phyloP scores from a whole-genome alignment of 2,113 vertebrate genomes.

The Tursiops truncatus region DNA sequence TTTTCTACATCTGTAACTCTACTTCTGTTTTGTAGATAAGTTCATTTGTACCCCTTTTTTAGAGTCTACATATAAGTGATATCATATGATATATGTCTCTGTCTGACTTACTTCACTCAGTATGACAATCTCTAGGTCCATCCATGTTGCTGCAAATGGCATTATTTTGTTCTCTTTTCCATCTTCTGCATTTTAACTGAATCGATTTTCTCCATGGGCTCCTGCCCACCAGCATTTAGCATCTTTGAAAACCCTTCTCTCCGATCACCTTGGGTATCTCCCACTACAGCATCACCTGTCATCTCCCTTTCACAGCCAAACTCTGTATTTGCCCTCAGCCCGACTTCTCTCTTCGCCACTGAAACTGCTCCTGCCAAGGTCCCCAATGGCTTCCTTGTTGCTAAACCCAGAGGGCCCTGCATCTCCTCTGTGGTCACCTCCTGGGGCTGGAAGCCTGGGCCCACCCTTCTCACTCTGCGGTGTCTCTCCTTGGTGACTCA shows the following conservation, averaged over 20 bases:
- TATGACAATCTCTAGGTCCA: neutral
- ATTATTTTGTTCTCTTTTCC: neutral
- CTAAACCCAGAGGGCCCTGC: neutral
- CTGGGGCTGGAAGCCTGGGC: neutral
- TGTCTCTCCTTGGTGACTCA: neutral
- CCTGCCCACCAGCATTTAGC: neutral
- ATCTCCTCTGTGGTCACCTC: neutral
- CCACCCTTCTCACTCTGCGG: fast-evolving
- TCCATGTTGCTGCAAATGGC: neutral
- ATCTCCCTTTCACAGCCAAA: neutral
- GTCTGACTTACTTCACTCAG: neutral
- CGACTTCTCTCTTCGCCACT: neutral
- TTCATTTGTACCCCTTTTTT: neutral
- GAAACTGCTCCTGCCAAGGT: neutral
- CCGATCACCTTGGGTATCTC: neutral
- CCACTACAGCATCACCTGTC: neutral
- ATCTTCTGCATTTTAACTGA: neutral
- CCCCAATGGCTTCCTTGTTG: neutral
- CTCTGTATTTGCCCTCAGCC: neutral
- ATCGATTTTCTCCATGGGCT: neutral
- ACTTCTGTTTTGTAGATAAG: no score
- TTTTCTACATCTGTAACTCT: no score
- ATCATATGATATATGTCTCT: neutral
- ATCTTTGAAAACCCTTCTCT: neutral
- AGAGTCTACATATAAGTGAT: neutral